Evolutionary conservation across 2,797 vertebrate genomes (phyloP).

Genomic region (Tarsius wallacei): DNA sequence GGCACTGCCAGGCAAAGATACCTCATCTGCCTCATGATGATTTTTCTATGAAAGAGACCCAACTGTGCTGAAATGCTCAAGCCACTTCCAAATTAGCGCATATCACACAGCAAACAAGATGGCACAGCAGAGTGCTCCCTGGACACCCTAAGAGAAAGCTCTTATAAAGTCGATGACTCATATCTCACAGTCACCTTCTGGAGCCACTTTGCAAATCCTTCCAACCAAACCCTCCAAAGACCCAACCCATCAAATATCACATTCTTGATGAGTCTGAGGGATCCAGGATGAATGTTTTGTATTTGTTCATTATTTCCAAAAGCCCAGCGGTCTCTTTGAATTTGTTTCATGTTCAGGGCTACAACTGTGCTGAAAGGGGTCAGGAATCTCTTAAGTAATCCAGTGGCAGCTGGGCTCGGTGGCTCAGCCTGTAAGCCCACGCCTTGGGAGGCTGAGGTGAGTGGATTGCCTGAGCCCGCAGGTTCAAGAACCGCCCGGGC

Average conservation of each 20-base stretch:
- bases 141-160: not conserved
- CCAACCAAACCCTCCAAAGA: not conserved
- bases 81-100: not conserved
- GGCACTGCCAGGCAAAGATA: not conserved
- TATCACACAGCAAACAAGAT: not conserved
- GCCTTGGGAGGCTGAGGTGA: too few relatives aligned
- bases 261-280: not conserved
- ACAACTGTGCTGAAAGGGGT: not conserved
- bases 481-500: too few relatives aligned
- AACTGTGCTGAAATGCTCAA: too few relatives aligned
- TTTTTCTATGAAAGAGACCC: not conserved
- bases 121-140: not conserved
- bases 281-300: not conserved
- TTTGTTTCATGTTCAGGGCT: not conserved
- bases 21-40: fast-evolving
- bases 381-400: not conserved
- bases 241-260: not conserved
- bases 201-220: slow-evolving; percentile 1
- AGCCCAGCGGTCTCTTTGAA: not conserved
- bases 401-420: too few relatives aligned
- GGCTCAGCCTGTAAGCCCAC: too few relatives aligned
- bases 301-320: not conserved
- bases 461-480: too few relatives aligned
- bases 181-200: not conserved
- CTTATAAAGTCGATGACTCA: not conserved